Base-by-base conservation (phyloP, 2,888 invertebrate species). In the Melitaea athalia region DNA sequence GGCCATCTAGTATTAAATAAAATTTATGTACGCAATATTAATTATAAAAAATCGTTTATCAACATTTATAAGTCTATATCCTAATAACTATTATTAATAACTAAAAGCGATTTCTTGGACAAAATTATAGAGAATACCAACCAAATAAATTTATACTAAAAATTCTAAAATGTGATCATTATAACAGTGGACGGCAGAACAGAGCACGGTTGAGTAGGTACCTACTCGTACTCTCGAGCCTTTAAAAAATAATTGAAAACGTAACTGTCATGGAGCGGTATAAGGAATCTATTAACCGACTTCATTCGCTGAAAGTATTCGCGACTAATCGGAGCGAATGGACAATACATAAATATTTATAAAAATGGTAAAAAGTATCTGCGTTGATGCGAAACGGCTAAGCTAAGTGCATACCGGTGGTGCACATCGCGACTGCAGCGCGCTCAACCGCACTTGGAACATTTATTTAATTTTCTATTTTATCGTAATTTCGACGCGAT, bases 271-370 rank as follows among this genome's bases (percentile, higher is more conserved):
- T 49, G 15, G 66, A 71, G 67, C 71, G 57, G 71, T 72, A 73
- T 66, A 63, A 57, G 66, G 49, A 55, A 62, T 63, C 63, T 31
- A 63, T 59, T 67, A 53, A 38, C 38, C 38, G 38, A 38, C 38
- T 38, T 38, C 38, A 38, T 38, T 38, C 5, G 63, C 15, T 62
- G 62, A 82, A 87, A 88, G 68, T 61, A 84, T 85, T 79, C 74
- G 74, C 84, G 79, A 88, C 85, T 85, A 85, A 91, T 91, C 87
- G 89, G 87, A 88, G 88, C 88, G 83, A 81, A 83, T 82, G 81
- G 81, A 85, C 84, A 87, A 89, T 88, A 86, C 89, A 91, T 91
- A 86, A 91, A 90, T 92, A 91, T 91, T 89, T 84, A 91, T 91
- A 82, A 86, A 86, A 86, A 87, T 84, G 82, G 80, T 79, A 78